Evolutionary conservation across 2,888 invertebrate genomes (phyloP).

Genomic region (Drosophila leonis): DNA sequence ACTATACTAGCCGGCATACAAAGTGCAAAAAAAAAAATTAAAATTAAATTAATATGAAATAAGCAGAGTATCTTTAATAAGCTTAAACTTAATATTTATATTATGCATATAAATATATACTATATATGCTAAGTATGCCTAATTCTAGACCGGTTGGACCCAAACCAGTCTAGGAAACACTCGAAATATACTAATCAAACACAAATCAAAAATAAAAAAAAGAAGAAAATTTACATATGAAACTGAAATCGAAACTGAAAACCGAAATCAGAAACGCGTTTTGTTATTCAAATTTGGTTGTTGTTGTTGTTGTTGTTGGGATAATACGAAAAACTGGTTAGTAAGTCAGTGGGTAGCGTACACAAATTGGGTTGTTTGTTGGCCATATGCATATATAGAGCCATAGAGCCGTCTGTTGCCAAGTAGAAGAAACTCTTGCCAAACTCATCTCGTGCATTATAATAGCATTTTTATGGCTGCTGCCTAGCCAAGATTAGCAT

Average conservation of each 20-base stretch:
- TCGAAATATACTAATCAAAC: constrained; percentile 36
- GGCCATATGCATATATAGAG: constrained; percentile 13
- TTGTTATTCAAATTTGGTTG: constrained; percentile 70
- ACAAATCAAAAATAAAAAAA: too few relatives aligned
- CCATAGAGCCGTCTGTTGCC: constrained; percentile 30
- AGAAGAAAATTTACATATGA: constrained; percentile 64
- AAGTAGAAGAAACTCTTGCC: constrained; percentile 43
- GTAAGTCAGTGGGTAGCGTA: constrained; percentile 79
- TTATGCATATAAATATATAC: constrained; percentile 9
- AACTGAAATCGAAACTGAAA: constrained; percentile 70
- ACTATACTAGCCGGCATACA: constrained; percentile 31
- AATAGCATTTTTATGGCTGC: constrained; percentile 53
- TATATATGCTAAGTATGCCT: constrained; percentile 51
- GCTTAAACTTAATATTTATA: constrained; percentile 25
- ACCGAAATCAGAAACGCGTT: constrained; percentile 67
- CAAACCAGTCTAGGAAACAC: constrained; percentile 59
- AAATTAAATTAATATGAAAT: constrained; percentile 7
- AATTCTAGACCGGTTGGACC: constrained; percentile 69
- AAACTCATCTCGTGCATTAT: constrained; percentile 54
- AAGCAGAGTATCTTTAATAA: constrained; percentile 33
- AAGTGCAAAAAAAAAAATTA: constrained; percentile 48
- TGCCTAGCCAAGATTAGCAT: constrained; percentile 42
- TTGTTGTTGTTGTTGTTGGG: constrained; percentile 36
- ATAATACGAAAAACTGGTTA: constrained; percentile 74
- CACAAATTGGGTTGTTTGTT: constrained; percentile 63